phyloP scores from a whole-genome alignment of 2,113 vertebrate genomes.

The Typhlomys cinereus region DNA sequence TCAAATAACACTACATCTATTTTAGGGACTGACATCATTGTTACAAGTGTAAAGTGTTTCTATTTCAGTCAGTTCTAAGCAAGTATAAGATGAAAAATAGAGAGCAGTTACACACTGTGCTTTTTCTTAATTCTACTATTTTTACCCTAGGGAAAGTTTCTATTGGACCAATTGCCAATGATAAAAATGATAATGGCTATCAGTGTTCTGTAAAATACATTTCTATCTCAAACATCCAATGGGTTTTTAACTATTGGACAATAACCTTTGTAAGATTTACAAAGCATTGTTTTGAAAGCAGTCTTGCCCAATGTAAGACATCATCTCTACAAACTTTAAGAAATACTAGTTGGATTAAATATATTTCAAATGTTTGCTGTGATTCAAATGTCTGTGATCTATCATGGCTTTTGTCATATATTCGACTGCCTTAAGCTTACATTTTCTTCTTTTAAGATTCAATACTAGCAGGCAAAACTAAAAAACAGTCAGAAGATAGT shows the following conservation, averaged over 20 bases:
- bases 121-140: slow-evolving; percentile 10
- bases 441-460: background rate
- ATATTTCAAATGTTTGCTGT: background rate
- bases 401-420: background rate
- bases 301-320: background rate
- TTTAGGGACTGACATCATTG: background rate
- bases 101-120: background rate
- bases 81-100: background rate
- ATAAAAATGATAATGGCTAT: background rate
- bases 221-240: background rate
- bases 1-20: background rate
- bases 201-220: background rate
- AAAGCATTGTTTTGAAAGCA: slow-evolving; percentile 7
- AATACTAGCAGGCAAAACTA: background rate
- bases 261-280: background rate
- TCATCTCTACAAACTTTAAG: background rate
- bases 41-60: background rate
- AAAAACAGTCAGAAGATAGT: background rate
- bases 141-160: background rate
- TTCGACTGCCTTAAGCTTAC: background rate
- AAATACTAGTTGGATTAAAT: background rate
- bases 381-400: background rate
- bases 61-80: background rate
- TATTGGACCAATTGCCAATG: background rate
- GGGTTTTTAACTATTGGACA: background rate